Evolutionary conservation across 1,140 invertebrate genomes (phyloP), one percentile per base, ranked within the genome.

Genomic region (Phocides pigmalion): DNA sequence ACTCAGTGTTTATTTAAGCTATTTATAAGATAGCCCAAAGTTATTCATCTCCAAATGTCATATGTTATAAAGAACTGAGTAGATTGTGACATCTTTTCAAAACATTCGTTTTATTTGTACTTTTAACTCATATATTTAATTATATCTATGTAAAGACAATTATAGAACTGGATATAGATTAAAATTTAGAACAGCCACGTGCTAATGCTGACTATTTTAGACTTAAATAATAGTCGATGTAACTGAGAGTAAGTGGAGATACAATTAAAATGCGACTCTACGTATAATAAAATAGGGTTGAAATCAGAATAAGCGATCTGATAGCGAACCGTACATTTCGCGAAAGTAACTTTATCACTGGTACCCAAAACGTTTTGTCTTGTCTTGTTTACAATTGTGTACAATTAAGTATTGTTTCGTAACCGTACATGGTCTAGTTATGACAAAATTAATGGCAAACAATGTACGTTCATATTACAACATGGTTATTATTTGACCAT

Each of bases 351-450:
- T 42, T 42, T 42, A 42, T 42, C 22, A 49, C 47, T 50, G 20
- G 25, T 50, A 50, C 47, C 47, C 15, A 47, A 49, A 50, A 35
- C 47, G 47, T 50, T 50, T 50, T 50, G 47, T 50, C 47, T 50
- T 50, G 47, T 50, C 47, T 32, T 50, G 25, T 50, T 35, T 25
- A 50, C 25, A 16, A 32, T 32, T 32, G 47, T 28, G 3, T 28
- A 28, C 25, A 28, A 28, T 28, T 28, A 50, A 50, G 25, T 50
- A 32, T 14, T 50, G 19, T 50, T 50, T 16, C 25, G 19, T 41
- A 39, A 54, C 51, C 19, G 8, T 54, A 11, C 35, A 19, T 41
- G 51, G 35, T 22, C 50, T 37, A 39, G 50, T 53, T 35, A 53
- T 53, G 50, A 37, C 50, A 53, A 53, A 53, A 39, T 16, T 15